Percentiles rank a stretch among this genome's conserved stretches.
These are phyloP conservation scores for Acrocera orbiculus DNA, from an alignment of 2,888 invertebrate species.

Conservation along the genomic window DNA sequence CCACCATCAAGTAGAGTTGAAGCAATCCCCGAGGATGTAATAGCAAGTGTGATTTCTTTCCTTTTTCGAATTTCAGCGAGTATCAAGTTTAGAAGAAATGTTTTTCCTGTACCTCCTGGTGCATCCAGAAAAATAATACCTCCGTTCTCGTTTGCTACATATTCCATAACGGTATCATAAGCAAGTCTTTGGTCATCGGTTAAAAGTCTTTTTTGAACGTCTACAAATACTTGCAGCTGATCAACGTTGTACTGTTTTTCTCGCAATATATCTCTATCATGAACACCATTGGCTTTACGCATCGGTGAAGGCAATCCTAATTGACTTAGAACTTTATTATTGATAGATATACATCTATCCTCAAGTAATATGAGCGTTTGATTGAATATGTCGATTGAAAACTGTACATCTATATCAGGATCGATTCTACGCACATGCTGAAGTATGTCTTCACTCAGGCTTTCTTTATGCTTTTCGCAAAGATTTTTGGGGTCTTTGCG, in stretches of 20 bases:
- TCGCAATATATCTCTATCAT: constrained; percentile 15
- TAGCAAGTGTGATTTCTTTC: constrained; percentile 20
- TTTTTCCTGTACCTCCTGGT: constrained; percentile 8
- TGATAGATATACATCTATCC: constrained; percentile 17
- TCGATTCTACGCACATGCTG: constrained; percentile 4
- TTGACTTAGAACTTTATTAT: constrained; percentile 10
- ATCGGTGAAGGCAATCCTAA: constrained; percentile 17
- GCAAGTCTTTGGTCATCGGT: constrained; percentile 13
- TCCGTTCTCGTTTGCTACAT: constrained; percentile 12
- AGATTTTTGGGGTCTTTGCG: constrained; percentile 2
- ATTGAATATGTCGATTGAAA: constrained; percentile 10
- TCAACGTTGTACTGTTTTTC: constrained; percentile 13
- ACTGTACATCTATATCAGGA: constrained; percentile 3
- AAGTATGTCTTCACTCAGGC: constrained; percentile 14
- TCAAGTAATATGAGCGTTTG: constrained; percentile 16
- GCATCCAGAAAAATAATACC: constrained; percentile 11
- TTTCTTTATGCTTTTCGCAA: constrained; percentile 8
- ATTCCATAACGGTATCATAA: constrained; percentile 16
- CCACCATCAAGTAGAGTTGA: constrained; percentile 21
- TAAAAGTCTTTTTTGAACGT: constrained; percentile 6
- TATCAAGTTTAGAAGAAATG: constrained; percentile 13
- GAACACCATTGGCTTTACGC: constrained; percentile 12
- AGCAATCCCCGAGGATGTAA: constrained; percentile 29
- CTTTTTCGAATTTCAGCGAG: constrained; percentile 19
- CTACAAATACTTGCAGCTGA: constrained; percentile 6